Base-by-base conservation (phyloP, 2,113 vertebrate species). In the Gopherus flavomarginatus region DNA sequence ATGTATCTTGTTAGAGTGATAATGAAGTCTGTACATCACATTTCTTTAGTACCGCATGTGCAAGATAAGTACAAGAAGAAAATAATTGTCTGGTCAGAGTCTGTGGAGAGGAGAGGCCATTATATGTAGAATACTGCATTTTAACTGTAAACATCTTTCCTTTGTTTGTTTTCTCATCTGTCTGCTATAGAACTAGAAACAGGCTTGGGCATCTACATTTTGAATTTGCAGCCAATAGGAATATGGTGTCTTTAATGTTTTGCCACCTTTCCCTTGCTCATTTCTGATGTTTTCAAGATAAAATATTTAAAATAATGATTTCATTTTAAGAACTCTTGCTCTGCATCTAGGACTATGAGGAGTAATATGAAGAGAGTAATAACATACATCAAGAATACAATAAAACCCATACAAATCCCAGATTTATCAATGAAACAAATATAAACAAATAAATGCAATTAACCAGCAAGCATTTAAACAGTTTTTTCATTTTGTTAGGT, bases 61-160 rank as follows among this genome's bases (percentile, higher is more conserved):
- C 38, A 81, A 89, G 21, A 80, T 14, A 21, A 21, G 2, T 44
- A 88, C 86, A 88, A 91, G 26, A 59, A 86, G 24, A 86, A 92
- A 65, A 50, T 38, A 5, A 59, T 56, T 84, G 1, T 10, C 81
- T 9, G 7, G 1, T 82, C n/a, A 90, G 27, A 92, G 72, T 89
- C 50, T 75, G 8, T 11, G 13, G 8, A 42, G 11, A 82, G 4
- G 26, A 47, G 86, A 6, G 16, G 19, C n/a, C 90, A 5, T 8
- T 81, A 4, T 31, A 22, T 42, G 3, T 83, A 77, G 42, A 88
- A 57, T 10, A 56, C 2, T 52, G 3, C 35, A 49, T 72, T 84
- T 80, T 49, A 81, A 5, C 4, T 47, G 9, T 4, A 81, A 94
- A 56, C 3, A 26, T 56, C 31, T 57, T 65, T 90, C 19, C 62